A percentile compares a stretch with the other conserved stretches of the same genome.
phyloP scores from a whole-genome alignment of 1,140 invertebrate species.

The Drosophila mauritiana region DNA sequence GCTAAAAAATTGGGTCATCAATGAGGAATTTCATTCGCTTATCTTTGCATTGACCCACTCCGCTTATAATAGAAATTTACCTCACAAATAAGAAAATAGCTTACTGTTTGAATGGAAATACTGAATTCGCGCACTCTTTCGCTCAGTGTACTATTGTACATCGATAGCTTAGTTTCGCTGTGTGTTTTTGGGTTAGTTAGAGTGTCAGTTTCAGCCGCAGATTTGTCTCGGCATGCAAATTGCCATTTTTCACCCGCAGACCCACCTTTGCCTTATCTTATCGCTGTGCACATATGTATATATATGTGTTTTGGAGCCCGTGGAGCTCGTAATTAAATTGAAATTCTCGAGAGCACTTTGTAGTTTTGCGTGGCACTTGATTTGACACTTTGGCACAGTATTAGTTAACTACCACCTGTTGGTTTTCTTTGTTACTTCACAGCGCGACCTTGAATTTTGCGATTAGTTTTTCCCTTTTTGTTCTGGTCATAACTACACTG shows the following conservation, averaged over 20 bases:
- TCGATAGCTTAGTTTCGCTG: conserved; percentile 20
- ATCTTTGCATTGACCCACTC: not conserved
- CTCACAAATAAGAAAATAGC: not conserved
- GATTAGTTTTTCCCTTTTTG: conserved; percentile 35
- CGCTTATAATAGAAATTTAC: not conserved
- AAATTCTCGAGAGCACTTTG: conserved; percentile 34
- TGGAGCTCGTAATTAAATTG: conserved; percentile 52
- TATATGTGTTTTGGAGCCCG: conserved; percentile 13
- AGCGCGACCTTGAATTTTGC: conserved; percentile 58
- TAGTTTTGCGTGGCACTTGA: conserved; percentile 25
- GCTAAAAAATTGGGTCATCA: conserved; percentile 2
- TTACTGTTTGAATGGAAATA: no score
- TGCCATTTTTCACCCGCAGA: conserved; percentile 21
- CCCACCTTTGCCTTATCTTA: conserved; percentile 57
- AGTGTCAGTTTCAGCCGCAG: conserved; percentile 42
- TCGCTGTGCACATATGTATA: conserved; percentile 18
- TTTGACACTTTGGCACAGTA: conserved; percentile 21
- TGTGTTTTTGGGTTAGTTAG: conserved; percentile 26
- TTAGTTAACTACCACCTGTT: conserved; percentile 17
- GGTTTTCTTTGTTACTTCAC: conserved; percentile 17
- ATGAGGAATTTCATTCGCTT: not conserved
- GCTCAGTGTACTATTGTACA: conserved; percentile 8
- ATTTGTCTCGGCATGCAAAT: conserved; percentile 51
- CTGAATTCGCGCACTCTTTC: not conserved
- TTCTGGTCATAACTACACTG: conserved; percentile 18